phyloP scores from a whole-genome alignment of 2,888 invertebrate genomes.

The Polydrusus cervinus region DNA sequence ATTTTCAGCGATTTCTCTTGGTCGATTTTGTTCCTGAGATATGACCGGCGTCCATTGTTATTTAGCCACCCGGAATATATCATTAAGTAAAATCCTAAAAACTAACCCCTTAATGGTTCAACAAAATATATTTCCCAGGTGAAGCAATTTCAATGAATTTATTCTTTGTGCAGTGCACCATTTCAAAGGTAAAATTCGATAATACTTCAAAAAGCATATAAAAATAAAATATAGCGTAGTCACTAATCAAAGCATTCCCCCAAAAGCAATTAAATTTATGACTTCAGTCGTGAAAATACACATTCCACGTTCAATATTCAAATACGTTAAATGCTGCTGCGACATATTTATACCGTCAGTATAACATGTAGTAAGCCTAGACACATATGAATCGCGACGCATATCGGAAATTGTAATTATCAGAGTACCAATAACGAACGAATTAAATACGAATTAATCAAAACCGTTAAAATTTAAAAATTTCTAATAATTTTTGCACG shows the following conservation, averaged over 20 bases:
- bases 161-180: no score
- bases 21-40: no score
- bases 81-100: neutral
- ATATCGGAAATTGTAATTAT: slow-evolving; percentile 10
- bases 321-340: slow-evolving; percentile 30
- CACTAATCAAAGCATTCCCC: slow-evolving; percentile 12
- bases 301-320: slow-evolving; percentile 31
- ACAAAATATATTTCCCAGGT: no score
- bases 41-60: no score
- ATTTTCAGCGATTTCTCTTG: no score
- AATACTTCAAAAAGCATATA: neutral
- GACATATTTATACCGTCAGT: slow-evolving; percentile 32
- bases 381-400: slow-evolving; percentile 2
- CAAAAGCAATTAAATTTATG: slow-evolving; percentile 41
- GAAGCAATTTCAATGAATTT: no score
- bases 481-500: no score
- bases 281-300: slow-evolving; percentile 37
- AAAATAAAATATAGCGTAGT: slow-evolving; percentile 1
- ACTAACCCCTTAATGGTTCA: neutral
- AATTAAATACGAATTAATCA: neutral
- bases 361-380: slow-evolving; percentile 26
- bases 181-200: neutral
- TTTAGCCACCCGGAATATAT: no score
- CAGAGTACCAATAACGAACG: neutral
- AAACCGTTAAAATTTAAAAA: no score